Evolutionary conservation across 2,888 invertebrate species (phyloP).

Genomic region (Tetranychus piercei): DNA sequence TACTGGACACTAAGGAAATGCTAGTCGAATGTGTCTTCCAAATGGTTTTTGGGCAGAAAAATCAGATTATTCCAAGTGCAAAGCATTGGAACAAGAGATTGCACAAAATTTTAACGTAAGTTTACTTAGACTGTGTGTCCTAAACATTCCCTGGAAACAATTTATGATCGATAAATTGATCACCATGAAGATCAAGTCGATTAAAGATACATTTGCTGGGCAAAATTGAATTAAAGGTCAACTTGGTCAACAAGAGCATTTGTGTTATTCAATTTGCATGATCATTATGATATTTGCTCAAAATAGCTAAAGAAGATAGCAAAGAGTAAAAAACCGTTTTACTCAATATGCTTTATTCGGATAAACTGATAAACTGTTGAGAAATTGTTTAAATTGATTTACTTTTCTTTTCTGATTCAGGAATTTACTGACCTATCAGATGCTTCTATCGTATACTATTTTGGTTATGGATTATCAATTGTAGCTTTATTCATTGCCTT

Average conservation of each 20-base stretch:
- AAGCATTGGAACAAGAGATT: conserved; percentile 39
- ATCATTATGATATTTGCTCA: too few relatives aligned
- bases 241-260: too few relatives aligned
- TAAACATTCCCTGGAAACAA: neutral
- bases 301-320: too few relatives aligned
- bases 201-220: too few relatives aligned
- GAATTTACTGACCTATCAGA: neutral
- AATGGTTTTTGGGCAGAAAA: conserved; percentile 56
- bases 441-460: conserved; percentile 42
- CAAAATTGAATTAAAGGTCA: too few relatives aligned
- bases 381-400: too few relatives aligned
- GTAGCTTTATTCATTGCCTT: conserved; percentile 61
- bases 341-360: too few relatives aligned
- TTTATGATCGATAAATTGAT: too few relatives aligned
- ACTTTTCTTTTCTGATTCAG: neutral
- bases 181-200: too few relatives aligned
- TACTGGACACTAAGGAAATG: conserved; percentile 48
- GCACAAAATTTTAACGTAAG: conserved; percentile 13
- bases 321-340: too few relatives aligned
- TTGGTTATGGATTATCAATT: conserved; percentile 64
- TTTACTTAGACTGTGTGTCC: neutral
- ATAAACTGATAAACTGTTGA: too few relatives aligned
- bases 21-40: conserved; percentile 51
- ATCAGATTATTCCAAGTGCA: conserved; percentile 52
- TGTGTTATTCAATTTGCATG: too few relatives aligned